These are phyloP conservation scores for Bufo gargarizans DNA, from an alignment of 2,113 vertebrate species.

Conservation along the genomic window DNA sequence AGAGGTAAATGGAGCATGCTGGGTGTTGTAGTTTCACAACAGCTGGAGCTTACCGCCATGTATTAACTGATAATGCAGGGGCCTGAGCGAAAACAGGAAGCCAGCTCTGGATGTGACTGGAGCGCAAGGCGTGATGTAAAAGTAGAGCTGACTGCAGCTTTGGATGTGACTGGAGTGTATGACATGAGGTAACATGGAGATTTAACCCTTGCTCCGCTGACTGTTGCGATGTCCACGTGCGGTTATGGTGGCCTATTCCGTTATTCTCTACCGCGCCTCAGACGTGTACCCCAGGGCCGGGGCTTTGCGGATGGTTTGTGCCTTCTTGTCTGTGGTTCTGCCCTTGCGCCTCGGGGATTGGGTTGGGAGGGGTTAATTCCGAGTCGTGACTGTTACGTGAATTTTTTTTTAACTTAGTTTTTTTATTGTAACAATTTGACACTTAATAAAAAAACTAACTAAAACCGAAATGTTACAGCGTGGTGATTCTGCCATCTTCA, in stretches of 20 bases:
- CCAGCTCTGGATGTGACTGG: conserved; percentile 9
- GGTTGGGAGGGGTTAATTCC: neutral
- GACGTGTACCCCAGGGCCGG: neutral
- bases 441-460: conserved; percentile 22
- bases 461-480: no score
- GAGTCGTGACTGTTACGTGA: conserved; percentile 12
- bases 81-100: neutral
- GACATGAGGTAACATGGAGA: neutral
- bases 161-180: no score
- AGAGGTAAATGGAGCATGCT: no score
- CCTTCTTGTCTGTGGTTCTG: conserved; percentile 27
- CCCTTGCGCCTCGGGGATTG: neutral
- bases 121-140: no score
- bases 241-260: no score
- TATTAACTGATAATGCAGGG: no score
- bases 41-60: no score
- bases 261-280: neutral
- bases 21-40: no score
- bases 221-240: no score
- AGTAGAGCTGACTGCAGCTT: no score
- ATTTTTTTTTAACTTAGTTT: neutral
- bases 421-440: conserved; percentile 49
- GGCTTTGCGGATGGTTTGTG: conserved; percentile 20
- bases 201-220: neutral
- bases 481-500: no score